Evolutionary conservation across 1,140 invertebrate species (phyloP).

Genomic region (Leptinotarsa texana): DNA sequence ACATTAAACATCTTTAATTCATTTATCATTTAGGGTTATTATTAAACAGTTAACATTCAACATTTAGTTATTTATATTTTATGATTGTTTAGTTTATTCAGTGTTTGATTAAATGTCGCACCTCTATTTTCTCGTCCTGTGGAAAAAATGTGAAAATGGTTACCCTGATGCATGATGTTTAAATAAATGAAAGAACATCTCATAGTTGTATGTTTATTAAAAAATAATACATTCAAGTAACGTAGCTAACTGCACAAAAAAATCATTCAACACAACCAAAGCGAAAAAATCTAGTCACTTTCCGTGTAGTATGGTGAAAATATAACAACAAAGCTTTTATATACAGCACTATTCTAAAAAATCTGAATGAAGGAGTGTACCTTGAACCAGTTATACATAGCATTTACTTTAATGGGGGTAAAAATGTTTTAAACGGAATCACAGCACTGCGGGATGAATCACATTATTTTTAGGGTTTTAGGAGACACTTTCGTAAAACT

Average conservation of each 20-base stretch:
- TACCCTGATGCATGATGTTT: conserved; percentile 25
- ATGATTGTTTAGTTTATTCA: conserved; percentile 15
- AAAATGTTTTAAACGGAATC: conserved; percentile 27
- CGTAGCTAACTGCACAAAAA: conserved; percentile 38
- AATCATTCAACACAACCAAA: conserved; percentile 37
- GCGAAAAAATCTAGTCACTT: conserved; percentile 21
- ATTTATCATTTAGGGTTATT: not conserved
- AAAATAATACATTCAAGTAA: conserved; percentile 35
- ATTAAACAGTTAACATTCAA: conserved; percentile 19
- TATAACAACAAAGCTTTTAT: conserved; percentile 28
- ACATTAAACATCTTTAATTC: conserved; percentile 22
- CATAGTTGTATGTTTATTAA: conserved; percentile 34
- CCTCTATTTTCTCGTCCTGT: conserved; percentile 29
- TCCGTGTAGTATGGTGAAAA: conserved; percentile 26
- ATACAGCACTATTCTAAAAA: conserved; percentile 35
- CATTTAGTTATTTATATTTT: conserved; percentile 21
- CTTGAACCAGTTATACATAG: conserved; percentile 30
- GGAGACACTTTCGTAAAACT: conserved; percentile 10
- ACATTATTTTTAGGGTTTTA: conserved; percentile 33
- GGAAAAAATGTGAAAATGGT: conserved; percentile 29
- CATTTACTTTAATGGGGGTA: conserved; percentile 13
- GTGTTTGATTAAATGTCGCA: conserved; percentile 27
- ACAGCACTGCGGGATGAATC: conserved; percentile 41
- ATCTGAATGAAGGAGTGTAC: conserved; percentile 29
- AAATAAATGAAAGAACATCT: conserved; percentile 29